Evolutionary conservation across 2,797 vertebrate genomes (phyloP).

Genomic region (Chaenodraco wilsoni): DNA sequence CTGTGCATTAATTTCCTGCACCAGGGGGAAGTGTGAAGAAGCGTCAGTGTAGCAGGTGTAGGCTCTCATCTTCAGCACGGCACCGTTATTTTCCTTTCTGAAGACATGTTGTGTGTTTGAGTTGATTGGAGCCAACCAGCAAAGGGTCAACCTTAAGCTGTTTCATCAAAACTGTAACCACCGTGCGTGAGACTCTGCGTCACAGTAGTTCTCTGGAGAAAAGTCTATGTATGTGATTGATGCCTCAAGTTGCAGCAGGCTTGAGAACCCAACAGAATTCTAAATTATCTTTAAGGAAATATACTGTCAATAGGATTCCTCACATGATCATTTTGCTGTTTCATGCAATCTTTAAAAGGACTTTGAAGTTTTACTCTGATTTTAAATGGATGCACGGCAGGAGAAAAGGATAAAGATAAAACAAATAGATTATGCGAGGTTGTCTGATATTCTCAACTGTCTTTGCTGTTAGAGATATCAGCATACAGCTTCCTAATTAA

Average conservation of each 20-base stretch:
- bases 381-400: conserved; percentile 13
- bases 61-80: conserved; percentile 21
- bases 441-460: not conserved
- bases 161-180: not conserved
- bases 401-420: not conserved
- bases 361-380: conserved; percentile 20
- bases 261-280: conserved; percentile 3
- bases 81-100: not conserved
- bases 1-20: conserved; percentile 37
- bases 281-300: not conserved
- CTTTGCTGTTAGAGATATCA: not conserved
- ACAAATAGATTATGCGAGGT: not conserved
- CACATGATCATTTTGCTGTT: not conserved
- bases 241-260: not conserved
- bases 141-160: not conserved
- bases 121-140: not conserved
- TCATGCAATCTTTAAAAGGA: not conserved
- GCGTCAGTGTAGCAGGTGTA: conserved; percentile 24
- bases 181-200: not conserved
- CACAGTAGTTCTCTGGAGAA: conserved; percentile 38
- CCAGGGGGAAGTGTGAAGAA: conserved; percentile 39
- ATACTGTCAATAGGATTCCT: not conserved
- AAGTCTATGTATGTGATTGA: conserved; percentile 28
- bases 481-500: conserved; percentile 23
- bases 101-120: not conserved